Conservation (phyloP, 1,140 invertebrate genomes). For the Schlechtendalia chinensis region DNA sequence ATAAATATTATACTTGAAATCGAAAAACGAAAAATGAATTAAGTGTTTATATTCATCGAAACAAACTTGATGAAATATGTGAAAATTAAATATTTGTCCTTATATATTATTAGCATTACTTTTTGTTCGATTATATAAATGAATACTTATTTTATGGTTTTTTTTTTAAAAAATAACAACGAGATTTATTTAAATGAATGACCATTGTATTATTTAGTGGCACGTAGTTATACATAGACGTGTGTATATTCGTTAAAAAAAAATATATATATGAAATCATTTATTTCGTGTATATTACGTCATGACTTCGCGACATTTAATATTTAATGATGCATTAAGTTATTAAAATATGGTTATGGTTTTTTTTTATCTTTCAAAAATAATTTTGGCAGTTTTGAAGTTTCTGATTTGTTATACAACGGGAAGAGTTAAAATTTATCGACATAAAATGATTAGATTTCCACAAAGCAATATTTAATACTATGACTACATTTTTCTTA, state of each 20-base stretch:
- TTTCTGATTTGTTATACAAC: not conserved
- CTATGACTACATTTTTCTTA: not conserved
- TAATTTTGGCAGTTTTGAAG: not conserved
- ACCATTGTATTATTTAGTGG: not conserved
- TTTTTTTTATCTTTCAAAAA: not conserved
- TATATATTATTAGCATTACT: not conserved
- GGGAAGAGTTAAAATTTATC: not conserved
- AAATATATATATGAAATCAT: too few species aligned
- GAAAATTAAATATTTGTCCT: not conserved
- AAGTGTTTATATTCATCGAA: too few species aligned
- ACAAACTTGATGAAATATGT: not conserved
- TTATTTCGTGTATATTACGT: not conserved
- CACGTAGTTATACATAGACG: not conserved
- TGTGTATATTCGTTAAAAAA: too few species aligned
- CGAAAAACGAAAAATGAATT: too few species aligned
- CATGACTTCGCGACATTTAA: not conserved
- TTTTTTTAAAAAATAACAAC: not conserved
- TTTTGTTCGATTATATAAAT: not conserved
- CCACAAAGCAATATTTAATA: not conserved
- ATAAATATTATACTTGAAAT: not conserved
- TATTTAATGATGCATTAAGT: slow-evolving; percentile 3
- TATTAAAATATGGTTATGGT: not conserved
- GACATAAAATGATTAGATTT: not conserved
- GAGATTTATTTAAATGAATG: not conserved
- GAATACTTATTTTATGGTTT: not conserved